Conservation (phyloP, 2,888 invertebrate genomes). For the Napeogenes inachia region DNA sequence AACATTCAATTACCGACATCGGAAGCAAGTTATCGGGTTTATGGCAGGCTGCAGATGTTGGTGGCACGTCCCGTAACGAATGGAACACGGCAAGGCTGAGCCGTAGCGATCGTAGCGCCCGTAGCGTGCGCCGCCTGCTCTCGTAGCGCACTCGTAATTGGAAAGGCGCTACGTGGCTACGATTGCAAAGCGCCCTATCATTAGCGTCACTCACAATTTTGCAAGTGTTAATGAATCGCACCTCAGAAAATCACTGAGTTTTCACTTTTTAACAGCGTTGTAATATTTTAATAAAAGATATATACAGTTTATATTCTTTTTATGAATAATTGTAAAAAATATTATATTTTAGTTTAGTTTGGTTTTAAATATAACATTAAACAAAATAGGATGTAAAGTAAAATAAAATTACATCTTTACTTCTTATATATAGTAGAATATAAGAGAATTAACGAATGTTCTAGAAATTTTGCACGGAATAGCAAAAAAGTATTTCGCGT, state of each 20-base stretch:
- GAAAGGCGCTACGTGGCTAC: slow-evolving; percentile 60
- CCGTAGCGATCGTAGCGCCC: slow-evolving; percentile 5
- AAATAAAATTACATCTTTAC: too few species aligned
- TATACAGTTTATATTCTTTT: not conserved
- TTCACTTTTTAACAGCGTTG: slow-evolving; percentile 11
- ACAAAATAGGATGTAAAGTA: too few species aligned
- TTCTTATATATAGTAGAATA: too few species aligned
- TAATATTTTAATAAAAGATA: slow-evolving; percentile 8
- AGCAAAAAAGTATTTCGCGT: slow-evolving; percentile 57
- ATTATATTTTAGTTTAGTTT: too few species aligned
- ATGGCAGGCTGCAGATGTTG: slow-evolving; percentile 59
- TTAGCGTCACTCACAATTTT: slow-evolving; percentile 74
- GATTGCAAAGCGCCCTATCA: slow-evolving; percentile 62
- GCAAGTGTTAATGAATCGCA: slow-evolving; percentile 29
- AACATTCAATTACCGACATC: slow-evolving; percentile 25
- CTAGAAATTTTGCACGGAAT: slow-evolving; percentile 7
- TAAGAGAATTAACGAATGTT: not conserved
- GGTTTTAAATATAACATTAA: too few species aligned
- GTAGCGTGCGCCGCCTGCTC: slow-evolving; percentile 25
- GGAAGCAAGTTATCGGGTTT: slow-evolving; percentile 58
- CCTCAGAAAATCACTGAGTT: slow-evolving; percentile 18
- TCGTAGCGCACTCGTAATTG: slow-evolving; percentile 57
- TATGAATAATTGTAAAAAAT: too few species aligned
- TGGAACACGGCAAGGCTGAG: slow-evolving; percentile 63
- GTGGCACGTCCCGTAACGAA: slow-evolving; percentile 70